phyloP scores from a whole-genome alignment of 2,888 invertebrate genomes.

The Chorisops tibialis region DNA sequence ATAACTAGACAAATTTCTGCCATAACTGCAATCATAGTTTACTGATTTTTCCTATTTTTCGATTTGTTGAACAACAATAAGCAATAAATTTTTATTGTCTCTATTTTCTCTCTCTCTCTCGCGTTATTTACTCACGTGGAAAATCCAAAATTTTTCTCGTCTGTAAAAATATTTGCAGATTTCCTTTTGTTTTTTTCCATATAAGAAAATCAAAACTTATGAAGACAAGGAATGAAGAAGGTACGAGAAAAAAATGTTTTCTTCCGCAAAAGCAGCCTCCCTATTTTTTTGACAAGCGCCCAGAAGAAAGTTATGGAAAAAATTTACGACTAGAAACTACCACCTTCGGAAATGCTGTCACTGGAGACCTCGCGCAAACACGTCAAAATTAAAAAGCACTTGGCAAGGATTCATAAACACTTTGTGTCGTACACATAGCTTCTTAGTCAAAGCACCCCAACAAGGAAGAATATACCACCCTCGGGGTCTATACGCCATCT shows the following conservation, averaged over 20 bases:
- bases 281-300: no score
- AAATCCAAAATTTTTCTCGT: no score
- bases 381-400: constrained; percentile 30
- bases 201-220: no score
- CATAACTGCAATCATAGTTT: no score
- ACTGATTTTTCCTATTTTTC: neutral
- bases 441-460: constrained; percentile 12
- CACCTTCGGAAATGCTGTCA: constrained; percentile 23
- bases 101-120: no score
- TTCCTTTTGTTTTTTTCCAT: no score
- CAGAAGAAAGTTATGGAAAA: neutral
- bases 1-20: no score
- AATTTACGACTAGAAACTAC: constrained; percentile 13
- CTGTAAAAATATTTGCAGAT: no score
- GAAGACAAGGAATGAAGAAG: no score
- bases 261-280: no score
- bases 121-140: no score
- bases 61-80: neutral
- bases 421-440: constrained; percentile 9
- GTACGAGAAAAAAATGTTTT: no score
- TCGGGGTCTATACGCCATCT: neutral
- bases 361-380: constrained; percentile 19
- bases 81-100: constrained; percentile 1
- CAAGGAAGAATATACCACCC: neutral
- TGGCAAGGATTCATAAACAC: constrained; percentile 27